Base-by-base conservation (phyloP, 1,140 invertebrate species). In the Physella acuta region DNA sequence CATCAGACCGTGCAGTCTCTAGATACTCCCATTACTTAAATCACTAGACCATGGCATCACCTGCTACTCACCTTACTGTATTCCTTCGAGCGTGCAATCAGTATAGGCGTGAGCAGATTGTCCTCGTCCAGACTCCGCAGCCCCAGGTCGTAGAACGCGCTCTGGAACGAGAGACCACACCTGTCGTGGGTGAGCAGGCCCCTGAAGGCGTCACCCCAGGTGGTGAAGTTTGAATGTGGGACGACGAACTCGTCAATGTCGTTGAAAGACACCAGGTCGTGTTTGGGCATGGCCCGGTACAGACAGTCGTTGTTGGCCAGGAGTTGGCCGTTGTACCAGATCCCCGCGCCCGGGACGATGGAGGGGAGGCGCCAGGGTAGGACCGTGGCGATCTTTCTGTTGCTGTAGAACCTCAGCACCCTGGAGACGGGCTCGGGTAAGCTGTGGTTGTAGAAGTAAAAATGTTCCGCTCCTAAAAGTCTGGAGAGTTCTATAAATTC, bases 231-330 rank as follows among this genome's bases (percentile, higher is more conserved):
- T 36, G 75, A 71, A 68, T 78, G 79, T 17, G 83, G 83, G 56
- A 85, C 72, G 36, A 85, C 79, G 56, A 81, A 81, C 76, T 85
- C 84, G 58, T 85, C 84, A 36, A 85, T 74, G 70, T 85, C 84
- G 70, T 81, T 79, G 52, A 85, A 79, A 36, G 78, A 78, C 36
- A 83, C 67, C 39, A 75, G 74, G 60, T 77, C 71, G 17, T 75
- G 71, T 14, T 72, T 49, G 26, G 76, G 70, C 79, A 84, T 83
- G 17, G 76, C 73, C 11, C 84, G 68, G 72, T 82, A 83, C 14
- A 84, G 68, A 66, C 84, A 85, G 75, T 85, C 84, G 71, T 84
- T 83, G 62, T 82, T 77, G 5, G 78, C 79, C 37, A 80, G 62
- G 24, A 84, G 71, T 63, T 85, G 84, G 3, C 82, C 84, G 49